A percentile compares a stretch with the other conserved stretches of the same genome.
Conservation (phyloP, 2,113 vertebrate species). For the Archocentrus centrarchus region DNA sequence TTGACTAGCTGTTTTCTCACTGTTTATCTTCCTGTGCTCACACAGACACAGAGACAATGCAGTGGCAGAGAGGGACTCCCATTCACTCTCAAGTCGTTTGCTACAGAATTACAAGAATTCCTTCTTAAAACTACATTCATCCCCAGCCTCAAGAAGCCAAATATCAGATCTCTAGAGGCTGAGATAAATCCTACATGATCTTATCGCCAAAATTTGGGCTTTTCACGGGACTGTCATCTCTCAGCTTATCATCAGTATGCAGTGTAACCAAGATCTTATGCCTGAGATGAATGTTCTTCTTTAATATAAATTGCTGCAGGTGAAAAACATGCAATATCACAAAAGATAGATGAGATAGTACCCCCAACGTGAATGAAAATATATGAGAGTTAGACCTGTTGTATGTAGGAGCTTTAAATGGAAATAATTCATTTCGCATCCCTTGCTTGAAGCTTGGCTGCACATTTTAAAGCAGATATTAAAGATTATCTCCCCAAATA, state of each 20-base stretch:
- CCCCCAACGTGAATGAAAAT: conserved; percentile 19
- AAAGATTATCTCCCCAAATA: not conserved
- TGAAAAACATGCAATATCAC: conserved; percentile 23
- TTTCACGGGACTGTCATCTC: conserved; percentile 43
- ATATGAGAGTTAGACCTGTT: conserved; percentile 1
- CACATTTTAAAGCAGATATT: not conserved
- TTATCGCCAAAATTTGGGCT: conserved; percentile 36
- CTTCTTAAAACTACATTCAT: conserved; percentile 21
- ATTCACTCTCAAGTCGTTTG: conserved; percentile 14
- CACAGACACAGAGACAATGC: conserved; percentile 21
- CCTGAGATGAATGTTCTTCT: conserved; percentile 4
- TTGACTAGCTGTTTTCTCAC: conserved; percentile 22
- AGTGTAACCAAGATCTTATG: conserved; percentile 24
- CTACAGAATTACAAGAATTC: conserved; percentile 27
- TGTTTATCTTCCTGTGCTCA: conserved; percentile 37
- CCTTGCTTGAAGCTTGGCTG: not conserved
- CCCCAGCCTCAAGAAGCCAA: conserved; percentile 40
- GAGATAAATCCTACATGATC: conserved; percentile 46
- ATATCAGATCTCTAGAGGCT: conserved; percentile 31
- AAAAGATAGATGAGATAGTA: conserved; percentile 25
- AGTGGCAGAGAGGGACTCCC: conserved; percentile 23
- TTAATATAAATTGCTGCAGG: not conserved
- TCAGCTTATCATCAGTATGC: conserved; percentile 29
- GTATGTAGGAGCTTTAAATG: not conserved
- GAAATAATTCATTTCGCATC: not conserved